Base-by-base conservation (phyloP, 1,140 invertebrate species). In the Rhynchophorus ferrugineus region DNA sequence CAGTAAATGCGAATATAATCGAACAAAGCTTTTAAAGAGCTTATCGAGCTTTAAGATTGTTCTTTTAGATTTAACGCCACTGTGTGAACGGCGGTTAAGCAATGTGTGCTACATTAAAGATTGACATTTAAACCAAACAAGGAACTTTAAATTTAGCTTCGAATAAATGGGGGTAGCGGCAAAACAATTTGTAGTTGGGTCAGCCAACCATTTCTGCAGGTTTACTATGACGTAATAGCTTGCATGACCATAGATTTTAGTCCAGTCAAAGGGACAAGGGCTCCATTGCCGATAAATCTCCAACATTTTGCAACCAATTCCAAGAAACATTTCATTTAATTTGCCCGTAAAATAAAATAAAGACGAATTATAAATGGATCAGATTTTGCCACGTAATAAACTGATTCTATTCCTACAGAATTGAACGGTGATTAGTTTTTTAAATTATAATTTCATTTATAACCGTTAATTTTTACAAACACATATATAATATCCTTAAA, bases 181-280 rank as follows among this genome's bases (percentile, higher is more conserved):
- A 36, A 35, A 47, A 44, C 22, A 33, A 46, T 39, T 54, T 46
- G 44, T 43, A 50, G 46, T 49, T 56, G 36, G 54, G 52, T 44
- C 46, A 54, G 45, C 52, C 46, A 54, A 49, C 45, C 52, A 54
- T 43, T 20, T 44, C 20, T 48, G 52, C 44, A 20, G 52, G 29
- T 48, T 48, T 54, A 13, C 20, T 44, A 48, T 65, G 63, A 65
- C 63, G 63, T 54, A 63, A 65, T 56, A 37, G 63, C 48, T 65
- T 52, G 63, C 63, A 61, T 65, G 63, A 53, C 37, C 17, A 24
- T 17, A 53, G 57, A 41, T 46, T 56, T 60, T 62, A 50, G 44
- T 54, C 52, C 52, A 24, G 52, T 42, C n/a, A 34, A 46, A 3
- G 3, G 11, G n/a, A n/a, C n/a, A n/a, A 34, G n/a, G n/a, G n/a